These are phyloP conservation scores for Clarias gariepinus DNA, from an alignment of 2,113 vertebrate genomes.

Conservation along the genomic window DNA sequence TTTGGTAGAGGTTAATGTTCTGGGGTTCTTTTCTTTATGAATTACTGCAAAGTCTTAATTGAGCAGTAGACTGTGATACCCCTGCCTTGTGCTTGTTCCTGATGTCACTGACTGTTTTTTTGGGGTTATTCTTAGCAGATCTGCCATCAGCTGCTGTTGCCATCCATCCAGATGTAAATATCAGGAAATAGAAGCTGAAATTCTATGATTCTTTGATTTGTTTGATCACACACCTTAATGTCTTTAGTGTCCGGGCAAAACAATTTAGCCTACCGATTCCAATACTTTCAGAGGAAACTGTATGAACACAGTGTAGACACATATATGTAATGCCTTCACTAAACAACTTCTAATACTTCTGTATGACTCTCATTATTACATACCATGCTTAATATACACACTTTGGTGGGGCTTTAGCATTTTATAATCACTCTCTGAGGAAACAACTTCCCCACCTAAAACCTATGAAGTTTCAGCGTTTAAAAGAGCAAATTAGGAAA, in stretches of 20 bases:
- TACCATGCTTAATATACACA: background rate
- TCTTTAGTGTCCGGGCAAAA: background rate
- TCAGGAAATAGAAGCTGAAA: background rate
- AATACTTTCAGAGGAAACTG: background rate
- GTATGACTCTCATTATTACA: background rate
- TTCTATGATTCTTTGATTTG: background rate
- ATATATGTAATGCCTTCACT: background rate
- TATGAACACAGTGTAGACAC: background rate
- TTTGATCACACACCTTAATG: background rate
- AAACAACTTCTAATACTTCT: background rate
- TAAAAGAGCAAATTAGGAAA: background rate
- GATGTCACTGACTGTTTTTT: background rate
- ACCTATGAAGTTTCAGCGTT: background rate
- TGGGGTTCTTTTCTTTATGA: background rate
- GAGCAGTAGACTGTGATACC: background rate
- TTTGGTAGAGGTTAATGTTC: background rate
- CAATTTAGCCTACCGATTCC: background rate
- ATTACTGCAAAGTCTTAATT: background rate
- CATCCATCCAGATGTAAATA: background rate
- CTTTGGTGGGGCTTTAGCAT: background rate
- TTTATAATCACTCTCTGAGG: too few species aligned
- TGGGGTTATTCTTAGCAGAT: background rate
- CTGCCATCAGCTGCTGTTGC: background rate
- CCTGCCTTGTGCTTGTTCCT: background rate
- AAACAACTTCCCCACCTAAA: background rate